Evolutionary conservation across 2,888 invertebrate species (phyloP), one percentile per base, ranked within the genome.

Genomic region (Oscheius myriophilus): DNA sequence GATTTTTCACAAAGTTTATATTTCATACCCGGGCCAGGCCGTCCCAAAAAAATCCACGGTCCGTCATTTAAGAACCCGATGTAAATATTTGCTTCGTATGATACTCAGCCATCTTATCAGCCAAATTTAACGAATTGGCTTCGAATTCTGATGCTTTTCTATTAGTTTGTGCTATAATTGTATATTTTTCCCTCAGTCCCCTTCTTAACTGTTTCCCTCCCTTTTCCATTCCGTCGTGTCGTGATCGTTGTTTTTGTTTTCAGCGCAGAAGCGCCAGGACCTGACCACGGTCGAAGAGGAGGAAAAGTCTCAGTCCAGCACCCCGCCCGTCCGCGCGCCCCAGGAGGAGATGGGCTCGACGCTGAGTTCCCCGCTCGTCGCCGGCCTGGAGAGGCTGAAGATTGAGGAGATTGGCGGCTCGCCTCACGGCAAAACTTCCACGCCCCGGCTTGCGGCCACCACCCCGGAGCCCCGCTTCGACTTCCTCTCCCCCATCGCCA

Each of bases 191-290:
- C 16, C 33, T 33, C 26, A 54, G 25, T n/a, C 23, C 9, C 3
- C 18, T 26, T 16, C 26, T 54, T 54, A 53, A n/a, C n/a, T n/a
- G 14, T 26, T 39, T 16, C n/a, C 25, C 21, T 46, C 2, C 3
- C 33, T 3, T 25, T 21, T 54, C 18, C 3, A 9, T 54, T 7
- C 23, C 26, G 26, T 52, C 12, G 46, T 63, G 25, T 41, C 51
- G 53, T 64, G 63, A 33, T 49, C 33, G 54, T 67, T 16, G 25
- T 16, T 43, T 39, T 67, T 23, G 39, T 46, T 66, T 66, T 46
- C 58, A 66, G 66, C 41, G 14, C 41, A 23, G 14, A 49, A 51
- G 23, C 23, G n/a, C 42, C 45, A 55, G 33, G 57, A 51, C 33
- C 25, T 65, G 33, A 43, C 55, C 26, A 52, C 57, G 57, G 42